Evolutionary conservation across 30 jellyfish, hydroid and myxozoan genomes (phyloP), one percentile per base, ranked within the genome.

Genomic region (Hydra vulgaris): DNA sequence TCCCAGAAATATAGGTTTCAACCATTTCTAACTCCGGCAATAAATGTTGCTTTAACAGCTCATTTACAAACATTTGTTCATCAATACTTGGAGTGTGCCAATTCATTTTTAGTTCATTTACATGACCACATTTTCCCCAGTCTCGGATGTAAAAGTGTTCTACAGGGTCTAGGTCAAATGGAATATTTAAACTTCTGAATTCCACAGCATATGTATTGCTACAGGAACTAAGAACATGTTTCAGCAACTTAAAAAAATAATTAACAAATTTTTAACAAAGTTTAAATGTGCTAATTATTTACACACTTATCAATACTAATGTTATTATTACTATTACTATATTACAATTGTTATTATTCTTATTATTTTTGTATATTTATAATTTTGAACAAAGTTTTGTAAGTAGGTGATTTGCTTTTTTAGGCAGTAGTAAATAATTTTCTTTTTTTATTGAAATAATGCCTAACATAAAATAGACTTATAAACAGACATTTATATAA

Each of bases 71-170:
- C 27, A 77, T 77, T 20, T 85, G 81, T 72, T 90, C 97, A 18
- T 86, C 97, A 16, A 22, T 27, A 18, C 95, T 79, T 7, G 97
- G 97, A 22, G 81, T 73, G 76, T 90, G 97, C 97, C 97, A 90
- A 26, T 79, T 88, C 82, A 86, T 79, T 7, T 82, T 73, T 75
- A 90, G 73, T 18, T 79, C 86, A n/a, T 79, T 80, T 55, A 84
- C 23, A 71, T 74, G 81, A 25, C 84, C 61, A 16, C 87, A 87
- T 70, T 78, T 82, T 19, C 97, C 97, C 97, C 97, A 90, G 71
- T 90, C 97, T 40, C 97, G 80, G 71, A 90, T 76, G 73, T 90
- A 90, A 71, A 86, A 80, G 67, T 90, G 95, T 55, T 90, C 88
- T 0, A 68, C 61, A 7, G 89, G 92, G 18, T 89, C 88, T 80